A percentile compares a stretch with the other conserved stretches of the same genome.
Evolutionary conservation across 2,797 vertebrate species (phyloP).

Genomic region (Dendrocincla tyrannina): DNA sequence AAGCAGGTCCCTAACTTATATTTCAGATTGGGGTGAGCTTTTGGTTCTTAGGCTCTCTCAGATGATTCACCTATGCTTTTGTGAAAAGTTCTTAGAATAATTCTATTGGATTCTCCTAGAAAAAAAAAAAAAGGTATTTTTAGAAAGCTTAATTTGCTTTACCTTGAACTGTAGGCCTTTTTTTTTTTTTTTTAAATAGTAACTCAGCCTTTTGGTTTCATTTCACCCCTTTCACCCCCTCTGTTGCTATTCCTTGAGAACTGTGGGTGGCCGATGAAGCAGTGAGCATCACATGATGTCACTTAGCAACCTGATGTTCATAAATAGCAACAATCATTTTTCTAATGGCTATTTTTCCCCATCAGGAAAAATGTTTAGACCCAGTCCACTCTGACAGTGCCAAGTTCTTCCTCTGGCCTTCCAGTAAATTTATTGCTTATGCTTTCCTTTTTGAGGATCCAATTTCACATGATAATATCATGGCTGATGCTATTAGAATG

Average conservation of each 20-base stretch:
- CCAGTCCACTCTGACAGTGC: constrained; percentile 4
- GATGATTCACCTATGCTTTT: constrained; percentile 58
- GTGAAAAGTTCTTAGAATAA: constrained; percentile 55
- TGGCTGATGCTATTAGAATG: constrained; percentile 32
- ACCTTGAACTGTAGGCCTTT: neutral
- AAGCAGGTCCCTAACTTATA: neutral
- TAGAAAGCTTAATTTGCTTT: constrained; percentile 9
- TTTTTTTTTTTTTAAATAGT: neutral
- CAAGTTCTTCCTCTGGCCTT: constrained; percentile 43
- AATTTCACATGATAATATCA: constrained; percentile 15
- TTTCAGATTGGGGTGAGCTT: neutral
- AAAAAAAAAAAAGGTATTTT: constrained; percentile 5
- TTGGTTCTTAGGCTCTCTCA: constrained; percentile 41
- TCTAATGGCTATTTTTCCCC: constrained; percentile 49
- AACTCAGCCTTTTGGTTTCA: constrained; percentile 29
- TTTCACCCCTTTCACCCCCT: constrained; percentile 1
- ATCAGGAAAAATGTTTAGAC: constrained; percentile 60
- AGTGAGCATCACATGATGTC: constrained; percentile 62
- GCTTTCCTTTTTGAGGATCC: constrained; percentile 7
- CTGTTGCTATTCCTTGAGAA: constrained; percentile 63
- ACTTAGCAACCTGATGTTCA: constrained; percentile 77
- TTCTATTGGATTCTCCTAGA: constrained; percentile 34
- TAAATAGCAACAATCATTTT: constrained; percentile 74
- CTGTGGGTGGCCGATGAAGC: constrained; percentile 66
- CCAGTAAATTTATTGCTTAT: constrained; percentile 35